These are phyloP conservation scores for Halcyon smyrnensis DNA, from an alignment of 2,797 vertebrate genomes.

Conservation along the genomic window DNA sequence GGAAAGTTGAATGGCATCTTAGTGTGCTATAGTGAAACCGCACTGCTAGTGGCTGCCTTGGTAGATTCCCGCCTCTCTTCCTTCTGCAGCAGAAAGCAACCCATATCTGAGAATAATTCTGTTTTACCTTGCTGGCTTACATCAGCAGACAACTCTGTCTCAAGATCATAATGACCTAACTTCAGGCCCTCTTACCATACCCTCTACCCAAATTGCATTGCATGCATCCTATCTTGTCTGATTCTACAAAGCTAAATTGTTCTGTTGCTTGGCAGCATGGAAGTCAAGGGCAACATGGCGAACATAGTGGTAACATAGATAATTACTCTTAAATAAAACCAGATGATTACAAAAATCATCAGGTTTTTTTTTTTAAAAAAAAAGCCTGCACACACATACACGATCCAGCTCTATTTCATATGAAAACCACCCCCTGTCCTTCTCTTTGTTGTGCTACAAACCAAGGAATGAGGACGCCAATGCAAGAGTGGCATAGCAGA, in stretches of 20 bases:
- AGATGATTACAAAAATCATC: background rate
- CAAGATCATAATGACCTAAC: background rate
- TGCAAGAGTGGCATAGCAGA: background rate
- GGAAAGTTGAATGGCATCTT: background rate
- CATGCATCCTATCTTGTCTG: background rate
- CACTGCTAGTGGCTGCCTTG: background rate
- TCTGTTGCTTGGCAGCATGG: background rate
- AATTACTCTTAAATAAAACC: background rate
- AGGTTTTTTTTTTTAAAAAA: background rate
- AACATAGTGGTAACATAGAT: background rate
- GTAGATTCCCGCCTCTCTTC: background rate
- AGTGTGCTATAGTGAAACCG: background rate
- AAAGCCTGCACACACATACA: background rate
- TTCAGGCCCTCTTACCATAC: background rate
- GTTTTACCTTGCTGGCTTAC: background rate
- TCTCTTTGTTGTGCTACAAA: background rate
- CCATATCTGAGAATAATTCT: background rate
- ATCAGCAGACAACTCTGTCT: background rate
- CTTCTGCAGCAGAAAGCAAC: background rate
- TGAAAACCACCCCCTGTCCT: background rate
- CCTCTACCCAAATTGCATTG: background rate
- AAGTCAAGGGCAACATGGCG: background rate
- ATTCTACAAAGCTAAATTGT: background rate
- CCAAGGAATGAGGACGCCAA: background rate
- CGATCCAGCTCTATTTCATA: background rate